Conservation (phyloP, 2,797 vertebrate species). For the Carcharodon carcharias region DNA sequence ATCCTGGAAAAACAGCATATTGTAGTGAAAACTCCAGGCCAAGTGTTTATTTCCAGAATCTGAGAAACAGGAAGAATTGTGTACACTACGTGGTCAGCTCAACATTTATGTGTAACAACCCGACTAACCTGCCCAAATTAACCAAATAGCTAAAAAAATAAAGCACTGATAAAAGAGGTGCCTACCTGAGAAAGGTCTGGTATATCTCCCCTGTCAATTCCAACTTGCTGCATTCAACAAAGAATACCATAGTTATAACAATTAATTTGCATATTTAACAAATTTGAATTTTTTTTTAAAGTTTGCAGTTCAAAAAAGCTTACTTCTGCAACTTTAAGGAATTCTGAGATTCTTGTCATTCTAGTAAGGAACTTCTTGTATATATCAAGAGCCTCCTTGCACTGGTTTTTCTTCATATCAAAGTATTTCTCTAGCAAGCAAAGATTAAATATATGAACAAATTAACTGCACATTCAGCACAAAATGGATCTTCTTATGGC, state of each 20-base stretch:
- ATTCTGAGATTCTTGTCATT: conserved; percentile 98
- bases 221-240: conserved; percentile 79
- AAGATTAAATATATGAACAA: conserved; percentile 37
- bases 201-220: conserved; percentile 97
- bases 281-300: neutral
- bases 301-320: conserved; percentile 42
- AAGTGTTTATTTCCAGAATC: neutral
- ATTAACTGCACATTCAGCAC: neutral
- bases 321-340: conserved; percentile 99
- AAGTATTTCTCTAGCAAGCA: conserved; percentile 89
- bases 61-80: neutral
- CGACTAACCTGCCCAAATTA: neutral
- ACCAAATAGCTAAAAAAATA: neutral
- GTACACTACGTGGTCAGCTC: neutral
- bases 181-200: conserved; percentile 96
- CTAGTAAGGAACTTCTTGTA: conserved; percentile 98
- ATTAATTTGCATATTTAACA: neutral
- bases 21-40: neutral
- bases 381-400: conserved; percentile 97
- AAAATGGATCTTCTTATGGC: neutral
- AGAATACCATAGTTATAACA: conserved; percentile 42
- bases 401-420: conserved; percentile 98
- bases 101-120: neutral
- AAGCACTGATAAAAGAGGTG: conserved; percentile 20
- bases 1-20: neutral